Evolutionary conservation across 2,797 vertebrate species (phyloP).

Genomic region (Tangara arthus): DNA sequence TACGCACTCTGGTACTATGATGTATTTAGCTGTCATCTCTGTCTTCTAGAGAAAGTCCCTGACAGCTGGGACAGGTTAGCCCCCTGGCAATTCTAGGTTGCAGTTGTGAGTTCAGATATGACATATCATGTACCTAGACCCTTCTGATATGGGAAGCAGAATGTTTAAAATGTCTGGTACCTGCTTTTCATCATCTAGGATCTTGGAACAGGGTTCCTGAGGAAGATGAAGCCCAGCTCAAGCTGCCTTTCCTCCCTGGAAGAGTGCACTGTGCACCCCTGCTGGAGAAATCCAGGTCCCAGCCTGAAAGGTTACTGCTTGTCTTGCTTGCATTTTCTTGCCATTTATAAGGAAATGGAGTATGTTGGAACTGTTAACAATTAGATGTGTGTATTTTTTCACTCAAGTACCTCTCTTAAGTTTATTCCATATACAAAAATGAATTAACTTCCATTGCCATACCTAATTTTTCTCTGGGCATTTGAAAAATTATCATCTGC

Average conservation of each 20-base stretch:
- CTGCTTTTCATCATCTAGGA: background rate
- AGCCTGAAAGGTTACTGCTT: background rate
- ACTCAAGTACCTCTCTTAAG: background rate
- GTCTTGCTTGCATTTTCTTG: background rate
- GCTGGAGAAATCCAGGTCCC: background rate
- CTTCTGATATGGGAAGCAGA: background rate
- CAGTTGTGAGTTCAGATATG: background rate
- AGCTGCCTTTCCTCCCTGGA: background rate
- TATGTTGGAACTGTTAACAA: background rate
- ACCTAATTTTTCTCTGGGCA: background rate
- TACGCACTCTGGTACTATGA: background rate
- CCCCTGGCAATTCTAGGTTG: background rate
- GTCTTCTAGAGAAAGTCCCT: background rate
- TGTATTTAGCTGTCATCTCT: background rate
- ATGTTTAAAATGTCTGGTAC: background rate
- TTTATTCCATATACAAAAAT: background rate
- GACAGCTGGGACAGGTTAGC: background rate
- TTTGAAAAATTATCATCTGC: background rate
- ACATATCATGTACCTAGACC: background rate
- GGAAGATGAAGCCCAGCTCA: background rate
- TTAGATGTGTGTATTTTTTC: background rate
- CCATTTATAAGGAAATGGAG: background rate
- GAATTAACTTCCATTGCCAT: background rate
- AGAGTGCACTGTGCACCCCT: rapidly evolving
- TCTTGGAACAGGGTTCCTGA: background rate